Base-by-base conservation (phyloP, 2,797 vertebrate species). In the Channallabes apus region DNA sequence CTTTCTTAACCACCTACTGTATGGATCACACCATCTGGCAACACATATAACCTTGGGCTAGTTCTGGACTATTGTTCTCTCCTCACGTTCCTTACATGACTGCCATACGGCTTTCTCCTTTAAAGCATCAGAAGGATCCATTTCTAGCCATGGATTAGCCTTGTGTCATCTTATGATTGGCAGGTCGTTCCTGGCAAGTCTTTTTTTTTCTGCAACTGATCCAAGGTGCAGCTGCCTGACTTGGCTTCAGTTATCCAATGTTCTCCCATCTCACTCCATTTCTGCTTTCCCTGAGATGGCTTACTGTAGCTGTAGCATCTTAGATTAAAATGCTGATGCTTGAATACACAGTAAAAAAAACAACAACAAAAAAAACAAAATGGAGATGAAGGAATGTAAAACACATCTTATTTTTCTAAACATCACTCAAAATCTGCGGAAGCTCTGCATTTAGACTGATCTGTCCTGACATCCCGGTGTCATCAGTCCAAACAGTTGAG, bases 1-100 rank as follows among this genome's bases (percentile, higher is more conserved):
- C 11, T 79, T 38, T 62, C 32, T 35, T 64, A 41, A 62, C 35
- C 77, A 79, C 77, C 58, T 79, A n/a, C n/a, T n/a, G n/a, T n/a
- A 79, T 62, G 32, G 32, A 62, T 38, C 14, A 79, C 22, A 62
- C 20, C 59, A 79, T 79, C 77, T 79, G 77, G 35, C 59, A 79
- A 46, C 12, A 2, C 12, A 79, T 14, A 62, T 22, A 79, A 41
- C 77, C 58, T 79, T 79, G 58, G 14, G 77, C 58, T 79, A 79
- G 58, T n/a, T 62, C 22, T n/a, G 6, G 22, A 77, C 58, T n/a
- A 62, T 79, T 24, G 22, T 41, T 41, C 58, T 62, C 6, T 15
- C 77, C 56, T 79, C 59, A 62, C 6, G 17, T 62, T 41, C 22
- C 58, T 62, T 38, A 27, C 3, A 35, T 62, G 59, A 79, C 11